These are phyloP conservation scores for Dugesia japonica DNA, from an alignment of 2,888 invertebrate species.

Conservation along the genomic window DNA sequence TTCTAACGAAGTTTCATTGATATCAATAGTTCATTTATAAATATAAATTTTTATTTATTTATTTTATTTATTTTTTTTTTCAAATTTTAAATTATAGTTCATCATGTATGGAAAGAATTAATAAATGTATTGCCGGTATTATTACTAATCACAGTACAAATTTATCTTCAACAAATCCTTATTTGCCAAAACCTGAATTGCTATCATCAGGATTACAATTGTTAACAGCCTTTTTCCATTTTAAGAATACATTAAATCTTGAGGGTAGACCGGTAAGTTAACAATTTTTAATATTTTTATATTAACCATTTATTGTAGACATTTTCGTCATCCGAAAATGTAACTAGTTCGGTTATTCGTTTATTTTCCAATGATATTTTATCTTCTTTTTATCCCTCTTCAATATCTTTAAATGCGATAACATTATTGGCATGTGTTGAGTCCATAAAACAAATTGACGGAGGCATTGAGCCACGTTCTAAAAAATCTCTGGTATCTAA, in stretches of 20 bases:
- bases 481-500: neutral
- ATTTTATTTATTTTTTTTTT: no score
- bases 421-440: constrained; percentile 2
- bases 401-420: neutral
- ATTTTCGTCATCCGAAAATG: neutral
- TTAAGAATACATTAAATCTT: neutral
- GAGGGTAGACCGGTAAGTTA: neutral
- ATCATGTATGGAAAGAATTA: neutral
- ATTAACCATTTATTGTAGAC: neutral
- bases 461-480: neutral
- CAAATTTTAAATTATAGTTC: neutral
- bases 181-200: constrained; percentile 6
- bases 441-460: neutral
- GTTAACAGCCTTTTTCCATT: neutral
- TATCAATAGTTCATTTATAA: no score
- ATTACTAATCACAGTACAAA: neutral
- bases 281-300: neutral
- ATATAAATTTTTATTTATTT: no score
- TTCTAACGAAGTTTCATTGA: no score
- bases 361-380: neutral
- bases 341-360: neutral
- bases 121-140: neutral
- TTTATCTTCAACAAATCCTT: neutral
- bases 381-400: neutral
- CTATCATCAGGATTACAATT: neutral